Conservation (phyloP, 2,888 invertebrate species). For the Drepana falcataria region DNA sequence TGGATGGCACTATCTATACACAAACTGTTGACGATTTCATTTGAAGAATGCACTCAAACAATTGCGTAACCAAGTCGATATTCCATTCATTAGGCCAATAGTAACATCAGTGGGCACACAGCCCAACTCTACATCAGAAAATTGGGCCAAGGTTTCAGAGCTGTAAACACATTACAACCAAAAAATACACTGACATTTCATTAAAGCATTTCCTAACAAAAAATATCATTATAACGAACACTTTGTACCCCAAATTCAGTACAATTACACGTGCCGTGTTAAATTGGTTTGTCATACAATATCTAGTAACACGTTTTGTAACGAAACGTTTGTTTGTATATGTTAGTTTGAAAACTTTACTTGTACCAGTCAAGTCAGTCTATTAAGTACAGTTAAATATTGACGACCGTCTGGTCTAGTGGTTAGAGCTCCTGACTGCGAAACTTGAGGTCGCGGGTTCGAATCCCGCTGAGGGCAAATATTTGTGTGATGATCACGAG, state of each 20-base stretch:
- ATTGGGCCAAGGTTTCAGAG: not conserved
- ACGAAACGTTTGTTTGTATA: constrained; percentile 11
- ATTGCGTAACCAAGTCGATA: too few species aligned
- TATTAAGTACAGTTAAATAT: too few species aligned
- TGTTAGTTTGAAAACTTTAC: too few species aligned
- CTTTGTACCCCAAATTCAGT: not conserved
- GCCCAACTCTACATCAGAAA: not conserved
- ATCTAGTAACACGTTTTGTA: not conserved
- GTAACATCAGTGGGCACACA: not conserved
- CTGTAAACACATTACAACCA: not conserved
- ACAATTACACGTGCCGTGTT: not conserved
- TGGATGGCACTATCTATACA: too few species aligned
- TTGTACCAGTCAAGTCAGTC: too few species aligned
- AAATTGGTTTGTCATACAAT: not conserved
- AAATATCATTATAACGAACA: not conserved
- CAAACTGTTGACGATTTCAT: too few species aligned
- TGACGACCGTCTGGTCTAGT: too few species aligned
- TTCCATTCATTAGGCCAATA: not conserved
- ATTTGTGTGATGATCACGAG: too few species aligned
- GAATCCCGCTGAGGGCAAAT: too few species aligned
- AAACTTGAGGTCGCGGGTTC: too few species aligned
- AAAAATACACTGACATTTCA: constrained; percentile 1
- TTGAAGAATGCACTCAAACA: too few species aligned
- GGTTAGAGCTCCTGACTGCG: too few species aligned
- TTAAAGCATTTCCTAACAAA: not conserved